These are phyloP conservation scores for Lasioglossum pauxillum DNA, from an alignment of 2,888 invertebrate species.

Conservation along the genomic window DNA sequence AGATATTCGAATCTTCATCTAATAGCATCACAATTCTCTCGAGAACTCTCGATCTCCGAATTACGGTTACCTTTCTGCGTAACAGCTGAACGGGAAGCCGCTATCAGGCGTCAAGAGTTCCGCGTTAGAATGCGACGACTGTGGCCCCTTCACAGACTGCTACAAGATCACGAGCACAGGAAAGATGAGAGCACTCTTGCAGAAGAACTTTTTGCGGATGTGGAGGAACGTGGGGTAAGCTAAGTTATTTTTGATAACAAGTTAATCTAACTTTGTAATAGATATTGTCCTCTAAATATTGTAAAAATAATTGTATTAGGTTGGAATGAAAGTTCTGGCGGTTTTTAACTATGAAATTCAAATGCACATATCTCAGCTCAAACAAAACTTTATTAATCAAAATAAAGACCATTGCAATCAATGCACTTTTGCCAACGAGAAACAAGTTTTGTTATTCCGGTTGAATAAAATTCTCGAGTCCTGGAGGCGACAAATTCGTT, in stretches of 20 bases:
- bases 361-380: too few relatives aligned
- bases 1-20: neutral
- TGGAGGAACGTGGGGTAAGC: slow-evolving; percentile 94
- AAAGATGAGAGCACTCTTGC: slow-evolving; percentile 93
- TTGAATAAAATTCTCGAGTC: too few relatives aligned
- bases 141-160: slow-evolving; percentile 86
- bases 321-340: too few relatives aligned
- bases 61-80: neutral
- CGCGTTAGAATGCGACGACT: slow-evolving; percentile 87
- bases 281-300: too few relatives aligned
- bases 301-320: too few relatives aligned
- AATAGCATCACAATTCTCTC: neutral
- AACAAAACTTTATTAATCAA: too few relatives aligned
- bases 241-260: neutral
- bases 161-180: slow-evolving; percentile 91
- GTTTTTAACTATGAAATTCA: too few relatives aligned
- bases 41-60: neutral
- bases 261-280: too few relatives aligned
- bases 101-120: slow-evolving; percentile 81
- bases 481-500: too few relatives aligned
- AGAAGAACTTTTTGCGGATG: slow-evolving; percentile 96
- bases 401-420: too few relatives aligned
- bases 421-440: too few relatives aligned
- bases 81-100: slow-evolving; percentile 81
- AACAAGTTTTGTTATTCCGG: too few relatives aligned